Conservation (phyloP, 2,113 vertebrate genomes). For the human region DNA sequence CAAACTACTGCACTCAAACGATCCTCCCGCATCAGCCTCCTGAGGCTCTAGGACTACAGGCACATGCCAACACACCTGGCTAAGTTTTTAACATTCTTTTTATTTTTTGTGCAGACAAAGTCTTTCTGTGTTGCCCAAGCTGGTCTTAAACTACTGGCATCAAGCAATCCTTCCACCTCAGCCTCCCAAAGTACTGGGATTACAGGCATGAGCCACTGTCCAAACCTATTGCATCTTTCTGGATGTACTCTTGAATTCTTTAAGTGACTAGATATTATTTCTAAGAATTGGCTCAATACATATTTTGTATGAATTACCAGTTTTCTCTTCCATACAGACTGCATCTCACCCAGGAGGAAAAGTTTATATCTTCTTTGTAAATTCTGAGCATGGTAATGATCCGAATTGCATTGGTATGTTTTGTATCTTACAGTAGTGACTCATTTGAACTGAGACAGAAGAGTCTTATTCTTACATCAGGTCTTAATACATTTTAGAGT, state of each 20-base stretch:
- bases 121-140: neutral
- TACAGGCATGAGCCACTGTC: neutral
- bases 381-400: neutral
- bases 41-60: neutral
- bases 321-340: neutral
- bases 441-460: neutral
- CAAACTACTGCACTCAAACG: neutral
- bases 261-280: no score
- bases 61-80: neutral
- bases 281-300: neutral
- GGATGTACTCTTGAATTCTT: no score
- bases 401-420: no score
- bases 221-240: neutral
- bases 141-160: neutral
- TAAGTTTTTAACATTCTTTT: neutral
- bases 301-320: no score
- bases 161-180: neutral
- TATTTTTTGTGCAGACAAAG: neutral
- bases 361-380: neutral
- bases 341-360: neutral
- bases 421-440: neutral
- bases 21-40: neutral
- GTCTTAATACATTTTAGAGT: neutral
- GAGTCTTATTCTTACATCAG: neutral
- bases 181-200: neutral